phyloP scores from a whole-genome alignment of 2,797 vertebrate genomes.

The Nannoperca obscura region DNA sequence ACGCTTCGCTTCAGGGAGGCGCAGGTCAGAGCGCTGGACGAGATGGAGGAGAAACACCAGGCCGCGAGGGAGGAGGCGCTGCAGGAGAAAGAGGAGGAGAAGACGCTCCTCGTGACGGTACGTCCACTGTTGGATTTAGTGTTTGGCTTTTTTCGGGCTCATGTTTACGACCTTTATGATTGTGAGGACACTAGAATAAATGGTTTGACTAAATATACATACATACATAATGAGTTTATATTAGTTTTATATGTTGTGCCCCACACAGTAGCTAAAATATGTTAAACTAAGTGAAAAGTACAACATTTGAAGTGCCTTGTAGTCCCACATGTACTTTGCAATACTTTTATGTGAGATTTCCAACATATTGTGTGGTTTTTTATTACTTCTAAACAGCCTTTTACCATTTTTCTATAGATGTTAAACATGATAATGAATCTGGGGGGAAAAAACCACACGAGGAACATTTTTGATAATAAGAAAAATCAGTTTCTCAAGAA shows the following conservation, averaged over 20 bases:
- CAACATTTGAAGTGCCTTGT: not conserved
- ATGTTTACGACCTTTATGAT: not conserved
- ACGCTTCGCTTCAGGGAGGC: constrained; percentile 89
- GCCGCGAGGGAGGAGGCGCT: constrained; percentile 89
- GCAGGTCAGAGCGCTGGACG: constrained; percentile 92
- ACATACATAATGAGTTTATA: too few relatives aligned
- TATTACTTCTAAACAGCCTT: too few relatives aligned
- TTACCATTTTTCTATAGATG: too few relatives aligned
- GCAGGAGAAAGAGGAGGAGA: constrained; percentile 90
- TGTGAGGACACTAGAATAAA: not conserved
- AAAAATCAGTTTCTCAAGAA: not conserved
- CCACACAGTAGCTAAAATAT: too few relatives aligned
- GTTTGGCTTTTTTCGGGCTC: not conserved
- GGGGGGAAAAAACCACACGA: too few relatives aligned
- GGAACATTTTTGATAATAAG: not conserved
- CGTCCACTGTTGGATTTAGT: constrained; percentile 45
- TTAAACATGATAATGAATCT: too few relatives aligned
- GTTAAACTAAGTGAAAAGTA: too few relatives aligned
- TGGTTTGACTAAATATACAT: too few relatives aligned
- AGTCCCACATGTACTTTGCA: not conserved
- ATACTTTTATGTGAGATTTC: too few relatives aligned
- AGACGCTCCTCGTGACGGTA: constrained; percentile 89
- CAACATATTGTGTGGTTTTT: too few relatives aligned
- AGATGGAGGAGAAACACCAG: constrained; percentile 92
- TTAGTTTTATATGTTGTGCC: too few relatives aligned